Evolutionary conservation across 2,888 invertebrate species (phyloP), one percentile per base, ranked within the genome.

Genomic region (Thereva unica): DNA sequence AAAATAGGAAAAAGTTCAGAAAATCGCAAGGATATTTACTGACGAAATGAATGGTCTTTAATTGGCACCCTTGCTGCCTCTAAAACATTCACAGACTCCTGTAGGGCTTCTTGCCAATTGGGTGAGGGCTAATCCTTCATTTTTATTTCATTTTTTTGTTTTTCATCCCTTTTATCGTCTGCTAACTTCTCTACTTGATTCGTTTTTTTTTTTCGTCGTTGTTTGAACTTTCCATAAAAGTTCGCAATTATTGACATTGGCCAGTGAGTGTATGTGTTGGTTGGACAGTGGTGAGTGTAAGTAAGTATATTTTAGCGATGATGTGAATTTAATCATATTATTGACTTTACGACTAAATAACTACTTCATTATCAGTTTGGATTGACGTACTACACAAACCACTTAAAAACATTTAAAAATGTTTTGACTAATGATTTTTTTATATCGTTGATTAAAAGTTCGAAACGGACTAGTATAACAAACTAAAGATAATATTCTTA

Each of bases 181-280:
- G 9, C 12, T n/a, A 3, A 34, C 23, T 40, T 45, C 38, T 47
- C 49, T 61, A 50, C 23, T 23, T 50, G n/a, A 37, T 42, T 37
- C 40, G 9, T 12, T 41, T 37, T 35, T 12, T 41, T 37, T 35
- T 50, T 50, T 34, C 9, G 7, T 34, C 34, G 47, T 50, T 61
- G 61, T 61, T 61, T 61, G 61, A 49, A 61, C 61, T 49, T 61
- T 61, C 50, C 61, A 61, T 61, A 61, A 61, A 61, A 61, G 50
- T 61, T 50, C 0, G 50, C 50, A 50, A 47, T 61, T 61, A 61
- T 61, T 50, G 61, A 61, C 49, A 61, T 61, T 61, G 50, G 61
- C 9, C 45, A 37, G 35, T 34, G n/a, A 37, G 44, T n/a, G 8
- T 35, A 10, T 42, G 57, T 42, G 45, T 34, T 10, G 38, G 45